These are phyloP conservation scores for Geodia barretti DNA, from an alignment of 37 sponge, comb jelly and placozoan species.

Conservation along the genomic window DNA sequence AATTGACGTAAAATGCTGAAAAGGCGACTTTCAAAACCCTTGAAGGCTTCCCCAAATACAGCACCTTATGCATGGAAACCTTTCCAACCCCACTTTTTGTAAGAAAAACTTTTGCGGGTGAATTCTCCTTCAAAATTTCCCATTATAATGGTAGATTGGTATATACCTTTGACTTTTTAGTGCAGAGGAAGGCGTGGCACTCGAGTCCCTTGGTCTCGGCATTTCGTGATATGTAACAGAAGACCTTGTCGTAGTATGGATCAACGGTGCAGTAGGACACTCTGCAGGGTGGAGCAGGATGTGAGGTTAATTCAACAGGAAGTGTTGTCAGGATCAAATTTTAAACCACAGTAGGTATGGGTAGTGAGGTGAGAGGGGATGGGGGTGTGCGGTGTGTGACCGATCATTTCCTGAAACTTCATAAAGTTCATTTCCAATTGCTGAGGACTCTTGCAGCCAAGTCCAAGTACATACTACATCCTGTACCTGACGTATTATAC, in stretches of 20 bases:
- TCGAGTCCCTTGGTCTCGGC: slow-evolving; percentile 69
- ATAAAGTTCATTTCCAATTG: not conserved
- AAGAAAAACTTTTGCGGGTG: too few relatives aligned
- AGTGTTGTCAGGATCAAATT: not conserved
- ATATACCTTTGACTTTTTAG: slow-evolving; percentile 74
- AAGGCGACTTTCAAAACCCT: too few relatives aligned
- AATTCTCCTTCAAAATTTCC: too few relatives aligned
- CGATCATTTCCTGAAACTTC: not conserved
- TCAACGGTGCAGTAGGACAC: slow-evolving; percentile 94
- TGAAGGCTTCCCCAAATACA: too few relatives aligned
- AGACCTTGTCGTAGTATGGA: slow-evolving; percentile 77
- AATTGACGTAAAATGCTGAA: too few relatives aligned
- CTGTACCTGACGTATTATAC: too few relatives aligned
- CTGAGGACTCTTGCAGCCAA: too few relatives aligned
- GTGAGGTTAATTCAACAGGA: not conserved
- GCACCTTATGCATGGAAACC: too few relatives aligned
- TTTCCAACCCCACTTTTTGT: too few relatives aligned
- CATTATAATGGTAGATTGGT: too few relatives aligned
- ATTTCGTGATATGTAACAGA: slow-evolving; percentile 84
- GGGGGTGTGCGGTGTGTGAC: not conserved
- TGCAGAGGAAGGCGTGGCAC: slow-evolving; percentile 86
- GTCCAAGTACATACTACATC: too few relatives aligned
- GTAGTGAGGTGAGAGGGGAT: not conserved
- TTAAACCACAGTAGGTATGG: not conserved
- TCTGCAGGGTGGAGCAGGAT: slow-evolving; percentile 34